A percentile compares a stretch with the other conserved stretches of the same genome.
Evolutionary conservation across 2,797 vertebrate species (phyloP).

Genomic region (Naso thynnoides): DNA sequence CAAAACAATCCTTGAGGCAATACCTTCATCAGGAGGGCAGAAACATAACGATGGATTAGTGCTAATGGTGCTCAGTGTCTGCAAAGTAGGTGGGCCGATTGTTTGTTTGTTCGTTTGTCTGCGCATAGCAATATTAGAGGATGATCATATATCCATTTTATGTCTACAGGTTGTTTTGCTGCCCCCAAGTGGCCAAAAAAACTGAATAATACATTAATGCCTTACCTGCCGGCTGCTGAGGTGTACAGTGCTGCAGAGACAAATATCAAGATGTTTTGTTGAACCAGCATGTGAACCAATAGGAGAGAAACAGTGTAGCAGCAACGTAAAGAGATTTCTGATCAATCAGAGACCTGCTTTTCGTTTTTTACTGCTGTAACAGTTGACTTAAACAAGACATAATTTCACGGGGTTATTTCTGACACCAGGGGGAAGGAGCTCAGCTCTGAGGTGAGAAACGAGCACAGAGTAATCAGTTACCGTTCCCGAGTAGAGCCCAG

Average conservation of each 20-base stretch:
- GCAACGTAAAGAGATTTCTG: not conserved
- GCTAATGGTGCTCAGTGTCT: not conserved
- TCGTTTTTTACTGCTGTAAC: not conserved
- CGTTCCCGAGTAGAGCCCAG: slow-evolving; percentile 17
- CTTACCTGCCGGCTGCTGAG: slow-evolving; percentile 5
- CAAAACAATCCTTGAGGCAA: not conserved
- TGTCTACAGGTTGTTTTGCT: not conserved
- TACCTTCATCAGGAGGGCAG: not conserved
- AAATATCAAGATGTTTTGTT: not conserved
- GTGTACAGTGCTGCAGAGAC: not conserved
- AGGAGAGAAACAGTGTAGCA: not conserved
- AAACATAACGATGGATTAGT: not conserved
- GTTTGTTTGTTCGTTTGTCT: not conserved
- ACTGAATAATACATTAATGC: not conserved
- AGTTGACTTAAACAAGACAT: not conserved
- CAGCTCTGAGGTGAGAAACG: not conserved
- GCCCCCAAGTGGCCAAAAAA: slow-evolving; percentile 2
- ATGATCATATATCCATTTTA: not conserved
- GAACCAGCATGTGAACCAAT: not conserved
- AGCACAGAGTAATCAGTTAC: slow-evolving; percentile 6
- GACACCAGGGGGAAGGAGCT: slow-evolving; percentile 11
- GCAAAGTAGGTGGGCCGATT: not conserved
- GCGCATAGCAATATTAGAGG: not conserved
- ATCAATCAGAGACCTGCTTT: not conserved
- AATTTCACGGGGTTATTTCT: slow-evolving; percentile 6